Conservation (phyloP, 2,888 invertebrate genomes). For the Cheilosia urbana region DNA sequence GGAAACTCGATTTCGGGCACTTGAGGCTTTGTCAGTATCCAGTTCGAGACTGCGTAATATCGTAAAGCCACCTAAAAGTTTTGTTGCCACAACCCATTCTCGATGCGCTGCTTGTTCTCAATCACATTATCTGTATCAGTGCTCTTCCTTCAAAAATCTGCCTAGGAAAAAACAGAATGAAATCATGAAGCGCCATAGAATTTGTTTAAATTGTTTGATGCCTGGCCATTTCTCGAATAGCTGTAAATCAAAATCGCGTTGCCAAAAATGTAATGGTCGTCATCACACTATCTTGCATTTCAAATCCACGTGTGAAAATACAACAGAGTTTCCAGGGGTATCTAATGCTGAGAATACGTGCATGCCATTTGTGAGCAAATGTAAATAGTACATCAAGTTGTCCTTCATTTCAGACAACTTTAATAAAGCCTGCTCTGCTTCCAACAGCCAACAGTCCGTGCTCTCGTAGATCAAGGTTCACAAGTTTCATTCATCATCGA, state of each 20-base stretch:
- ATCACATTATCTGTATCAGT: constrained; percentile 4
- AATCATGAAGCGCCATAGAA: neutral
- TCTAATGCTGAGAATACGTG: neutral
- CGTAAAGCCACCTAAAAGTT: too few species aligned
- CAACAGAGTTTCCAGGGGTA: neutral
- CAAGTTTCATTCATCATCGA: constrained; percentile 2
- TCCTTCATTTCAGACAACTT: neutral
- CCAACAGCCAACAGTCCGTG: neutral
- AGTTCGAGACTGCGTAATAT: neutral
- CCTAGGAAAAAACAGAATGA: neutral
- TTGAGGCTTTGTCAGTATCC: neutral
- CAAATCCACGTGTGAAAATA: neutral
- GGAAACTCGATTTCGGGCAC: neutral
- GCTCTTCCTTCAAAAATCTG: neutral
- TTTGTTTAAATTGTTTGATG: constrained; percentile 14
- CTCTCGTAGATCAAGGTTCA: neutral
- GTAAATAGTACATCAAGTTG: neutral
- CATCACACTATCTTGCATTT: constrained; percentile 12
- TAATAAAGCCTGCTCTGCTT: constrained; percentile 1
- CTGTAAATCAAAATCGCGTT: constrained; percentile 4
- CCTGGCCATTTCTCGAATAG: neutral
- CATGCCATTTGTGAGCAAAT: neutral
- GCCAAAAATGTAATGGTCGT: constrained; percentile 9
- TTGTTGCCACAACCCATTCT: neutral
- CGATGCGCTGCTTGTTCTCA: constrained; percentile 7